Conservation (phyloP, 1,140 invertebrate species). For the Agrilus planipennis region DNA sequence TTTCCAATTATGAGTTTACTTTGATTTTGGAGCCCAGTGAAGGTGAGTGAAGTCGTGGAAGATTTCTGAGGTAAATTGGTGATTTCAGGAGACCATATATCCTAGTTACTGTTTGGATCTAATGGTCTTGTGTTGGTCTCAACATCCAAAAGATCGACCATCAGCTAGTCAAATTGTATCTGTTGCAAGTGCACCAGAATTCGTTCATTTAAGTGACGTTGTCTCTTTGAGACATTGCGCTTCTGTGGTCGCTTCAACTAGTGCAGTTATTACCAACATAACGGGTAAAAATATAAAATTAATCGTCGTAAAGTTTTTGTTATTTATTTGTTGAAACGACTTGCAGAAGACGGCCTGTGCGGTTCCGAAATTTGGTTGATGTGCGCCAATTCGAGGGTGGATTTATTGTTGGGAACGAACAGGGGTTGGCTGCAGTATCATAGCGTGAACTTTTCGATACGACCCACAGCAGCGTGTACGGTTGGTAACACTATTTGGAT, state of each 20-base stretch:
- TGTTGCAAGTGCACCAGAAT: constrained; percentile 85
- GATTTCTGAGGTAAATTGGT: constrained; percentile 5
- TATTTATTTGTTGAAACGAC: not conserved
- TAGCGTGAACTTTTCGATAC: constrained; percentile 39
- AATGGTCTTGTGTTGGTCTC: constrained; percentile 93
- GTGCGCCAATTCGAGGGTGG: constrained; percentile 55
- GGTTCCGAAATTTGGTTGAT: constrained; percentile 58
- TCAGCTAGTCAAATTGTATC: constrained; percentile 88
- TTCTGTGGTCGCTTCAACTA: constrained; percentile 42
- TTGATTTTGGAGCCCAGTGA: no score
- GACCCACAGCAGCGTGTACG: constrained; percentile 52
- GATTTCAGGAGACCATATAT: constrained; percentile 55
- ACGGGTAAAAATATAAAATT: constrained; percentile 20
- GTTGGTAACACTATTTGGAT: constrained; percentile 70
- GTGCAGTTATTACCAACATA: constrained; percentile 29
- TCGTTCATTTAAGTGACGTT: constrained; percentile 76
- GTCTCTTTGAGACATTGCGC: constrained; percentile 50
- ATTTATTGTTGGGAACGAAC: constrained; percentile 47
- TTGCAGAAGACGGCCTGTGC: constrained; percentile 28
- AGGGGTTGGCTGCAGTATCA: constrained; percentile 47
- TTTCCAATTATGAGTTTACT: no score
- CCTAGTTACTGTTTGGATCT: constrained; percentile 86
- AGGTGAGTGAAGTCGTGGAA: no score
- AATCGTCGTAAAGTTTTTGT: not conserved
- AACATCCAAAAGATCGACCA: constrained; percentile 74